Conservation (phyloP, 2,888 invertebrate genomes). For the Drosophila meridiana region DNA sequence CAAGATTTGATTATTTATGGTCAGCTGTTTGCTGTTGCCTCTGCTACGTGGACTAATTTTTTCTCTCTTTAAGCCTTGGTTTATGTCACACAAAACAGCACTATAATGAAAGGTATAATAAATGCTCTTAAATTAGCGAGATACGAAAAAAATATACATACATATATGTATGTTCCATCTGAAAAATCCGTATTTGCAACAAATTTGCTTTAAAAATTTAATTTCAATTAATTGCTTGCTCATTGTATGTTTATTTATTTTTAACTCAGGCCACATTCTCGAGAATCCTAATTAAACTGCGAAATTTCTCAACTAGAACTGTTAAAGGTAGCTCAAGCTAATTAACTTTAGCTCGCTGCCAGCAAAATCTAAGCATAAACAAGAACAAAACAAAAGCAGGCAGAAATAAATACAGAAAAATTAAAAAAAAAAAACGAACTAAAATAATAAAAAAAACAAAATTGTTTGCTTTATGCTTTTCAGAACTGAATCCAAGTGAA, state of each 20-base stretch:
- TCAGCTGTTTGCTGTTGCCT: slow-evolving; percentile 54
- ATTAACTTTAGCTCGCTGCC: slow-evolving; percentile 8
- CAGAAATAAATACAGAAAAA: slow-evolving; percentile 1
- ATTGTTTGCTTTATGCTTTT: slow-evolving; percentile 4
- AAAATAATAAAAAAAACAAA: not conserved
- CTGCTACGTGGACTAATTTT: slow-evolving; percentile 15
- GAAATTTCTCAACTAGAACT: not conserved
- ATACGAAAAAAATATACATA: not conserved
- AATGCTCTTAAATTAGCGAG: not conserved
- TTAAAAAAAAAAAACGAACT: slow-evolving; percentile 1
- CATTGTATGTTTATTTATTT: not conserved
- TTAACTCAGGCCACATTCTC: not conserved
- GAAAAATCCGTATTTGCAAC: not conserved
- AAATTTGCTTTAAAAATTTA: not conserved
- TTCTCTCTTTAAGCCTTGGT: slow-evolving; percentile 15
- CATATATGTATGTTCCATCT: not conserved
- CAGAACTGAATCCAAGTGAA: slow-evolving; percentile 8
- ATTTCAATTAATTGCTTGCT: not conserved
- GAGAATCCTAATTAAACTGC: slow-evolving; percentile 1
- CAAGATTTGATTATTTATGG: slow-evolving; percentile 77
- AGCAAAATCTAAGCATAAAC: not conserved
- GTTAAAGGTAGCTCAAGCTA: slow-evolving; percentile 10
- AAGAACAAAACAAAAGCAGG: not conserved
- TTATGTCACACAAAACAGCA: not conserved
- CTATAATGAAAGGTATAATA: not conserved